Evolutionary conservation across 2,113 vertebrate species (phyloP), one percentile per base, ranked within the genome.

Genomic region (Phalacrocorax aristotelis): DNA sequence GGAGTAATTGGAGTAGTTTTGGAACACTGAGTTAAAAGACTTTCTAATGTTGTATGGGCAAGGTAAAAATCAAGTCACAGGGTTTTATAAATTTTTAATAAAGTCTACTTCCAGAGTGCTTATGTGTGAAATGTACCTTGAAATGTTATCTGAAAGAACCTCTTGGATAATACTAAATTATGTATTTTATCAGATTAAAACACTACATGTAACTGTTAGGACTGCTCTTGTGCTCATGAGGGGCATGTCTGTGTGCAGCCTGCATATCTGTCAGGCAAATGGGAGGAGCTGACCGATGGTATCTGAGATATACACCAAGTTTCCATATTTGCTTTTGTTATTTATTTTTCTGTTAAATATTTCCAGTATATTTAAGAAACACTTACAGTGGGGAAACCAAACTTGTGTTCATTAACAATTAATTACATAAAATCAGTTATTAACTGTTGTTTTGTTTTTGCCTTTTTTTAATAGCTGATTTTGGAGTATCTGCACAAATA

Each of bases 401-500:
- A 60, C 25, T 51, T 61, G 12, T 52, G 55, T 85, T 90, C 32
- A 44, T 79, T 84, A 95, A 60, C 61, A 92, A 27, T 74, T 52
- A 64, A n/a, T 87, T 75, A 5, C 30, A 55, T 88, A 36, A 44
- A 32, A 80, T 44, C 15, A 36, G 38, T 97, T 91, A 46, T 48
- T 94, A 91, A 97, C 38, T 40, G 10, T 78, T 3, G 1, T 29
- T 96, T 95, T 76, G 19, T 1, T 76, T 72, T 91, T 90, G 3
- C 14, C 81, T 82, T 78, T 92, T 92, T 96, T 92, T 74, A 93
- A 86, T 79, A 99, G 99, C 99, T 96, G 99, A 99, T 97, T 99
- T 99, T 97, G 99, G 99, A 82, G 99, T 99, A 22, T 99, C 99
- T 72, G 99, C 99, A 70, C 99, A 99, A 98, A 99, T 99, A 98